Conservation (phyloP, 2,888 invertebrate species). For the Phrixothrix hirtus region DNA sequence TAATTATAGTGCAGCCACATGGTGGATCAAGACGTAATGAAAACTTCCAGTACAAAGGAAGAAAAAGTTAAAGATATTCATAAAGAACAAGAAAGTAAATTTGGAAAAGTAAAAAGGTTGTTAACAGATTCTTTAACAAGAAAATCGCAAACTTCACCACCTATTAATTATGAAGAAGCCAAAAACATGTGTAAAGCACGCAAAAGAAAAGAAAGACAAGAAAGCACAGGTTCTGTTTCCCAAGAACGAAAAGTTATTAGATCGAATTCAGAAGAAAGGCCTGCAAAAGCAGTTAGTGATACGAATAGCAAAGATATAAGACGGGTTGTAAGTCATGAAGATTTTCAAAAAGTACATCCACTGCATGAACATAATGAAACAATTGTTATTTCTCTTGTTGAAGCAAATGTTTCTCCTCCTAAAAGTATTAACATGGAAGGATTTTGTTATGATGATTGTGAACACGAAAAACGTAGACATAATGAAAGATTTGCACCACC, state of each 20-base stretch:
- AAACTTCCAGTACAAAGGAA: constrained; percentile 40
- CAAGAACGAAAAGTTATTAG: constrained; percentile 65
- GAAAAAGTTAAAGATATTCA: constrained; percentile 36
- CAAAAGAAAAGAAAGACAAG: constrained; percentile 67
- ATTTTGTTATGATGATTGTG: constrained; percentile 61
- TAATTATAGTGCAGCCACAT: constrained; percentile 43
- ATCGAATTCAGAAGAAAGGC: constrained; percentile 65
- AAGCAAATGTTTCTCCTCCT: constrained; percentile 45
- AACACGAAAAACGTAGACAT: constrained; percentile 66
- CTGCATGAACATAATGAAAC: constrained; percentile 48
- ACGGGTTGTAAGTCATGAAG: constrained; percentile 67
- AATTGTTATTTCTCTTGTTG: constrained; percentile 42
- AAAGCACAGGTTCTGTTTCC: constrained; percentile 61
- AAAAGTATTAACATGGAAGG: constrained; percentile 41
- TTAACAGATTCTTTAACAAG: constrained; percentile 37
- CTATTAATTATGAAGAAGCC: constrained; percentile 50
- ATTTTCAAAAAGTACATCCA: constrained; percentile 57
- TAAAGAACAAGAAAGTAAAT: constrained; percentile 42
- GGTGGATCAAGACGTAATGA: constrained; percentile 46
- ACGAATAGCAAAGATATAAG: constrained; percentile 54
- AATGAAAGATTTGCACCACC: constrained; percentile 59
- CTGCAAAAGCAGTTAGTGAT: constrained; percentile 49
- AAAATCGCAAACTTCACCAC: constrained; percentile 34
- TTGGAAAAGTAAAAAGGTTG: constrained; percentile 46
- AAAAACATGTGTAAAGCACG: constrained; percentile 56